Percentiles rank a stretch among this genome's conserved stretches.
These are phyloP conservation scores for Picathartes gymnocephalus DNA, from an alignment of 2,113 vertebrate genomes.

Conservation along the genomic window DNA sequence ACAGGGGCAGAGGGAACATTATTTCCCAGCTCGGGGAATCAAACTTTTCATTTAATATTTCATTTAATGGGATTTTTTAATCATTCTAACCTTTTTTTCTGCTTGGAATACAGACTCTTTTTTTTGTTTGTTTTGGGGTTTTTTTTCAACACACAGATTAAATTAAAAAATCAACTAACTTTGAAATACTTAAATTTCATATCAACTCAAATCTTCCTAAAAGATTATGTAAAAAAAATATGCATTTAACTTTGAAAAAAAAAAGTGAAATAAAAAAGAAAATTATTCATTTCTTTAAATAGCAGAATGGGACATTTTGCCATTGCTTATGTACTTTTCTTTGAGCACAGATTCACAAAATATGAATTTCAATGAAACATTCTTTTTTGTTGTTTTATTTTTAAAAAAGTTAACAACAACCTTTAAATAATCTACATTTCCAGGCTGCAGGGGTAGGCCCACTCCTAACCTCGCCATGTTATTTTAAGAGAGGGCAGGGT, in stretches of 20 bases:
- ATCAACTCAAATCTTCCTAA: background rate
- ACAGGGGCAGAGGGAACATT: background rate
- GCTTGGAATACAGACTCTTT: background rate
- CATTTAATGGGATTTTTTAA: background rate
- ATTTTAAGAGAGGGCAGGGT: conserved; percentile 3
- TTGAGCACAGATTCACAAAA: background rate
- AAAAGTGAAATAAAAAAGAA: background rate
- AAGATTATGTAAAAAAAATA: background rate
- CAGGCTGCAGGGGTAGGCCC: background rate
- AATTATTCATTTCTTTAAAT: background rate
- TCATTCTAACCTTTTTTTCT: background rate
- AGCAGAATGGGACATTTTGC: background rate
- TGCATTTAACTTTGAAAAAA: background rate
- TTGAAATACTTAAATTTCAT: background rate
- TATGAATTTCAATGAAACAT: background rate
- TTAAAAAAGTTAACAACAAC: background rate
- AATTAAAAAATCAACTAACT: background rate
- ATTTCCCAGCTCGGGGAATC: background rate
- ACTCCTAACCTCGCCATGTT: background rate
- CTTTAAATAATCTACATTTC: background rate
- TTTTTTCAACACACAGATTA: background rate
- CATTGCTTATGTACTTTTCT: background rate
- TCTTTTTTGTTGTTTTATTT: background rate
- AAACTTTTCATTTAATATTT: background rate
- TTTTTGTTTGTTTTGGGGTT: background rate